phyloP scores from a whole-genome alignment of 2,797 vertebrate species.

The Cryptoprocta ferox region DNA sequence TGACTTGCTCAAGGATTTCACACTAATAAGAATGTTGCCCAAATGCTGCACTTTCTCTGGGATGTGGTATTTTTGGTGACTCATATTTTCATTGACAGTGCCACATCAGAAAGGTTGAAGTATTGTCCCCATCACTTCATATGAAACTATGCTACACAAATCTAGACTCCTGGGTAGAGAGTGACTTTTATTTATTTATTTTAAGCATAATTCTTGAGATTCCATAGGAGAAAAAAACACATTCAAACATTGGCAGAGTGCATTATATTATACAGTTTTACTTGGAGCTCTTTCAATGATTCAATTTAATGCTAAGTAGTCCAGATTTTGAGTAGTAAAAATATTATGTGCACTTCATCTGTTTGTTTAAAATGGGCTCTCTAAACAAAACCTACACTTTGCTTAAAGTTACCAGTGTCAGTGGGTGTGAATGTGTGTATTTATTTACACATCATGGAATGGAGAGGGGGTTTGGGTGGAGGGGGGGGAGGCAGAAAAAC shows the following conservation, averaged over 20 bases:
- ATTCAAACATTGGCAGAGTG: conserved; percentile 82
- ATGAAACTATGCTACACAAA: conserved; percentile 13
- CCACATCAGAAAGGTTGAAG: background rate
- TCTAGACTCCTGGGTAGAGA: conserved; percentile 21
- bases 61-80: background rate
- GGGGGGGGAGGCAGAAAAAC: conserved; percentile 26
- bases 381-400: conserved; percentile 85
- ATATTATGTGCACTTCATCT: conserved; percentile 88
- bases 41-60: background rate
- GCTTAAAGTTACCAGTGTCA: conserved; percentile 65
- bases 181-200: conserved; percentile 72
- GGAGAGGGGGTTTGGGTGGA: background rate
- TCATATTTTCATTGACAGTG: background rate
- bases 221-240: conserved; percentile 37
- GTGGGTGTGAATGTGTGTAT: conserved; percentile 48
- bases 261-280: conserved; percentile 81
- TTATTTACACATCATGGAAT: conserved; percentile 13
- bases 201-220: conserved; percentile 61
- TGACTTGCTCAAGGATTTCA: background rate
- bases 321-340: conserved; percentile 88
- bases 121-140: background rate
- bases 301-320: conserved; percentile 86
- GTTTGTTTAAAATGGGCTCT: conserved; percentile 86
- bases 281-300: conserved; percentile 86
- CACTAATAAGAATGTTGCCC: background rate